A percentile compares a stretch with the other conserved stretches of the same genome.
These are phyloP conservation scores for Phlogophora meticulosa DNA, from an alignment of 2,888 invertebrate species.

Conservation along the genomic window DNA sequence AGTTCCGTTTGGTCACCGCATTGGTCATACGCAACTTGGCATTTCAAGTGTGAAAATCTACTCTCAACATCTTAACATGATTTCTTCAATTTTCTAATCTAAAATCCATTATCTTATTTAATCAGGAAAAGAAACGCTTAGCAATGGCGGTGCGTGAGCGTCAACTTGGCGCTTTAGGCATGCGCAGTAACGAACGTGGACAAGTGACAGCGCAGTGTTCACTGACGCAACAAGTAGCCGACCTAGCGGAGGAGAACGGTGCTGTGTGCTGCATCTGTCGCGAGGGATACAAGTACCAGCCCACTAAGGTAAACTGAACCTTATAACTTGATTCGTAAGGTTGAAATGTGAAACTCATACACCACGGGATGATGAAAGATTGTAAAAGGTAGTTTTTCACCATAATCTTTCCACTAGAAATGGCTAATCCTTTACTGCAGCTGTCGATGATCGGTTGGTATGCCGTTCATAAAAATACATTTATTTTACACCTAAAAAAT, in stretches of 20 bases:
- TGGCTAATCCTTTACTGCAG: no score
- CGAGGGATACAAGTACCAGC: conserved; percentile 99
- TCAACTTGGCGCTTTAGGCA: conserved; percentile 98
- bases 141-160: conserved; percentile 99
- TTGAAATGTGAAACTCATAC: not conserved
- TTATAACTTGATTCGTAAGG: not conserved
- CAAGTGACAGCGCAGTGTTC: conserved; percentile 98
- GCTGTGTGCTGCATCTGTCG: conserved; percentile 99
- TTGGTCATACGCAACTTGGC: no score
- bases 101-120: not conserved
- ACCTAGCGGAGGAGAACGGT: conserved; percentile 98
- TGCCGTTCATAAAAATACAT: no score
- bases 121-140: conserved; percentile 98
- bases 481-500: no score
- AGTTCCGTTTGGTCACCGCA: no score
- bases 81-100: no score
- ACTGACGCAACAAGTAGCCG: conserved; percentile 98
- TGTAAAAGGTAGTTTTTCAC: not conserved
- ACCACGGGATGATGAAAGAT: not conserved
- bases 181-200: conserved; percentile 99
- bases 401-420: no score
- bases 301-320: conserved; percentile 92
- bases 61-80: no score
- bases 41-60: no score
- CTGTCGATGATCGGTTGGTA: no score